Evolutionary conservation across 2,113 vertebrate species (phyloP).

Genomic region (Antechinus flavipes): DNA sequence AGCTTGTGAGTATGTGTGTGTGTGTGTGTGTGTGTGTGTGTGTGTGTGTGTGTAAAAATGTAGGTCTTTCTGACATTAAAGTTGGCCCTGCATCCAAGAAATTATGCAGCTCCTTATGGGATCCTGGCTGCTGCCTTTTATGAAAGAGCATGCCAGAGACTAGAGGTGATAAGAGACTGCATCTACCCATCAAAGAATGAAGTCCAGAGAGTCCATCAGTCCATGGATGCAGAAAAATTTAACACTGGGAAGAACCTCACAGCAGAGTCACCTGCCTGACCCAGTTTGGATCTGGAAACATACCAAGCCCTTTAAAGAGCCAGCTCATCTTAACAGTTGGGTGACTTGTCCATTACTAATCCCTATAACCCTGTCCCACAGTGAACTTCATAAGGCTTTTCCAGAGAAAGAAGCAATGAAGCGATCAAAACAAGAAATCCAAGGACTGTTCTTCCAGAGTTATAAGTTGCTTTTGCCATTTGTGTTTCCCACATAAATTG

Average conservation of each 20-base stretch:
- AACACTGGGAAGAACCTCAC: neutral
- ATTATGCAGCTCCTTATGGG: neutral
- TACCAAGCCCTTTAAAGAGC: neutral
- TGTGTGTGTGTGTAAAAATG: neutral
- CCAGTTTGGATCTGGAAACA: neutral
- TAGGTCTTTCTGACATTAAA: neutral
- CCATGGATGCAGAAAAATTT: neutral
- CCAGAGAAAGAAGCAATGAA: neutral
- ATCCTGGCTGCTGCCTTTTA: neutral
- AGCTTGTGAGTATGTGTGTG: neutral
- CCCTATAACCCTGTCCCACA: neutral
- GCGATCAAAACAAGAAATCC: neutral
- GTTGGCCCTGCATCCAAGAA: neutral
- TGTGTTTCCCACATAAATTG: neutral
- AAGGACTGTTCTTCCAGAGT: neutral
- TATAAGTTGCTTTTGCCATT: neutral
- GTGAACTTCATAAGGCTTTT: neutral
- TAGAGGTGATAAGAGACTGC: neutral
- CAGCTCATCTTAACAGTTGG: neutral
- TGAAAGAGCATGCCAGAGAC: neutral
- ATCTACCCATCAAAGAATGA: neutral
- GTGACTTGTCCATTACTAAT: neutral
- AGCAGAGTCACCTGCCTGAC: neutral
- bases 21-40: too few relatives aligned
- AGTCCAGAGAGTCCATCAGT: neutral